phyloP scores from a whole-genome alignment of 2,113 vertebrate species.

The Brachyhypopomus gauderio region DNA sequence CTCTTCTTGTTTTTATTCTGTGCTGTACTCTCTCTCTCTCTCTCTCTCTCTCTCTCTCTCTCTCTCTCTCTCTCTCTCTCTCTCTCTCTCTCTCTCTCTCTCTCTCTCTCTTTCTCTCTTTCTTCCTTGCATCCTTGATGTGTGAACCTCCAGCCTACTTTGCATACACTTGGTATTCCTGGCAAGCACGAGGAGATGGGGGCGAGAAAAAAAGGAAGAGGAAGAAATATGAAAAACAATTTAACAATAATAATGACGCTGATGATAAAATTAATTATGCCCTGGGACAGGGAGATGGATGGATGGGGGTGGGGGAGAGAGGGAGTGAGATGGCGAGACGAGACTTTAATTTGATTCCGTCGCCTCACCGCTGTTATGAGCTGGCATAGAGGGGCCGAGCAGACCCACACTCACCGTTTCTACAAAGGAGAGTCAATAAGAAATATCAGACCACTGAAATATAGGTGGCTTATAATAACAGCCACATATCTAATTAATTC shows the following conservation, averaged over 20 bases:
- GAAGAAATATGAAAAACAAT: conserved; percentile 80
- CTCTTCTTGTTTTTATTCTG: conserved; percentile 2
- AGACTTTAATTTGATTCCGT: conserved; percentile 38
- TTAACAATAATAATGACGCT: conserved; percentile 82
- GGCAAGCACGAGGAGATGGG: conserved; percentile 76
- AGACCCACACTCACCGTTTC: conserved; percentile 5
- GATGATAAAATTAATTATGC: conserved; percentile 83
- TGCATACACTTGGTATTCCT: conserved; percentile 97
- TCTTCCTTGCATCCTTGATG: conserved; percentile 12
- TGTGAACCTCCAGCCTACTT: conserved; percentile 64
- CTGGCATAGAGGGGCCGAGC: conserved; percentile 53
- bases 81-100: conserved; percentile 1
- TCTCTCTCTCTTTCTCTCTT: conserved; percentile 1
- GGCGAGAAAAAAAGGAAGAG: conserved; percentile 55
- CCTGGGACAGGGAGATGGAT: conserved; percentile 70
- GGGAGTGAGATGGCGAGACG: conserved; percentile 33
- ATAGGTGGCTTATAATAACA: neutral
- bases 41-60: conserved; percentile 17
- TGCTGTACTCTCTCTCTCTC: conserved; percentile 7
- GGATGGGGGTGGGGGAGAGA: conserved; percentile 55
- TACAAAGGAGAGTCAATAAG: neutral
- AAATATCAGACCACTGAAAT: neutral
- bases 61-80: conserved; percentile 10
- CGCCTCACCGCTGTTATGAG: conserved; percentile 50
- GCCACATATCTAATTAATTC: too few species aligned